Percentiles rank a stretch among this genome's conserved stretches.
These are phyloP conservation scores for Leucania comma DNA, from an alignment of 2,888 invertebrate genomes.

Conservation along the genomic window DNA sequence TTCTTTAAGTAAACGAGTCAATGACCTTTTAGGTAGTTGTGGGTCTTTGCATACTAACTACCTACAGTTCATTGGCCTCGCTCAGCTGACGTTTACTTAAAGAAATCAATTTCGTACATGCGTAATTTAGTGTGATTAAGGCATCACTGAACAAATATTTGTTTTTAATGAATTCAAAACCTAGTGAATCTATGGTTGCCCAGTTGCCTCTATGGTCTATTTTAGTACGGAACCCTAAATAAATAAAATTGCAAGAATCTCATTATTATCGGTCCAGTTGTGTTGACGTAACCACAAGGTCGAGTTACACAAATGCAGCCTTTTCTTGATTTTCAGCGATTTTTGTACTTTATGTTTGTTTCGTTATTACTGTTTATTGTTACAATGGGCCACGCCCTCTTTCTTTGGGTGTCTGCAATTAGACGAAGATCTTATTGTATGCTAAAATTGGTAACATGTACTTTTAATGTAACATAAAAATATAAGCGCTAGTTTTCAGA, in stretches of 20 bases:
- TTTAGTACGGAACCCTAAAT: constrained; percentile 28
- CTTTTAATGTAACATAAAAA: too few relatives aligned
- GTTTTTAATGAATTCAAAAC: too few relatives aligned
- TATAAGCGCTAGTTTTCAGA: too few relatives aligned
- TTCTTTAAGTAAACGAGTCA: too few relatives aligned
- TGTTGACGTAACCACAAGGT: constrained; percentile 56
- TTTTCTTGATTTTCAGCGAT: constrained; percentile 41
- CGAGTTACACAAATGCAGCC: constrained; percentile 49
- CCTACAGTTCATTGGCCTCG: too few relatives aligned
- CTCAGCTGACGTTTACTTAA: too few relatives aligned
- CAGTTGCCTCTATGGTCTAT: too few relatives aligned
- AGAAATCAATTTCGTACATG: too few relatives aligned
- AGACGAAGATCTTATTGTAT: constrained; percentile 3
- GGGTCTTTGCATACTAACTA: too few relatives aligned
- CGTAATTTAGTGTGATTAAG: too few relatives aligned
- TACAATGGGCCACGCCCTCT: not conserved
- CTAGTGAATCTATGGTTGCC: not conserved
- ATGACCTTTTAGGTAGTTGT: too few relatives aligned
- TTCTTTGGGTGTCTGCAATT: not conserved
- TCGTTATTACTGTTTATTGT: constrained; percentile 4
- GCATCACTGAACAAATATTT: too few relatives aligned
- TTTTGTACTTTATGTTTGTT: constrained; percentile 26
- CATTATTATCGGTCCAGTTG: constrained; percentile 63
- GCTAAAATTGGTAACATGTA: not conserved
- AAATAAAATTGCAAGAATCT: constrained; percentile 47